These are phyloP conservation scores for Lepidurus arcticus DNA, from an alignment of 1,140 invertebrate genomes.

Conservation along the genomic window DNA sequence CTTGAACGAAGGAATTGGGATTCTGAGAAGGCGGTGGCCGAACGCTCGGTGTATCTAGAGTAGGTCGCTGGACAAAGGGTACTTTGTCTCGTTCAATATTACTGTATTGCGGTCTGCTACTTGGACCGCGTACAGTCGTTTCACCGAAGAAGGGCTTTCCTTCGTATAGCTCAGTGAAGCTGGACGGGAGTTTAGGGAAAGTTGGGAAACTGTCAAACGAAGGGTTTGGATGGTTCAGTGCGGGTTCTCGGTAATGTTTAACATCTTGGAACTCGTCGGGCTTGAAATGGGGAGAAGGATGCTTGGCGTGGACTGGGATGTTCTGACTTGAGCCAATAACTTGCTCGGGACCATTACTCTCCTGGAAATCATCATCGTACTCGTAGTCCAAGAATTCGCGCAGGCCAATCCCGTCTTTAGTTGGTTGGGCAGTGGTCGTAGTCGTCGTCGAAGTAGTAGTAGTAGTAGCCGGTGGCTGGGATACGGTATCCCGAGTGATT, in stretches of 20 bases:
- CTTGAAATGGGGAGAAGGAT: neutral
- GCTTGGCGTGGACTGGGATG: neutral
- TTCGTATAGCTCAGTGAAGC: slow-evolving; percentile 29
- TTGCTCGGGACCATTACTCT: neutral
- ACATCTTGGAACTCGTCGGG: neutral
- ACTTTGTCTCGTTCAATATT: neutral
- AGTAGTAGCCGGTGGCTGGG: slow-evolving; percentile 5
- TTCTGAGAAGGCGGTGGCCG: neutral
- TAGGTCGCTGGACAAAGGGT: neutral
- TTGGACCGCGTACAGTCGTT: neutral
- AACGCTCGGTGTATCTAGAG: neutral
- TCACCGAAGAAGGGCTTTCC: slow-evolving; percentile 4
- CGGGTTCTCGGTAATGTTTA: neutral
- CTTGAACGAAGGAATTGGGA: neutral
- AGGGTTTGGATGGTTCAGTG: neutral
- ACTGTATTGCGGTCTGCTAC: neutral
- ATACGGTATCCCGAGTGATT: neutral
- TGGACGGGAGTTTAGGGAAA: slow-evolving; percentile 23
- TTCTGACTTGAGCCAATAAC: slow-evolving; percentile 4
- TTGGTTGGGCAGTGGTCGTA: neutral
- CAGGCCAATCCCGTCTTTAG: neutral
- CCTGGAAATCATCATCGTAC: slow-evolving; percentile 23
- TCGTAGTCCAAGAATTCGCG: neutral
- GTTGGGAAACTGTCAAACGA: neutral
- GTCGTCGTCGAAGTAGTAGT: neutral